These are phyloP conservation scores for Meleagris gallopavo DNA, from an alignment of 2,113 vertebrate genomes.

Conservation along the genomic window DNA sequence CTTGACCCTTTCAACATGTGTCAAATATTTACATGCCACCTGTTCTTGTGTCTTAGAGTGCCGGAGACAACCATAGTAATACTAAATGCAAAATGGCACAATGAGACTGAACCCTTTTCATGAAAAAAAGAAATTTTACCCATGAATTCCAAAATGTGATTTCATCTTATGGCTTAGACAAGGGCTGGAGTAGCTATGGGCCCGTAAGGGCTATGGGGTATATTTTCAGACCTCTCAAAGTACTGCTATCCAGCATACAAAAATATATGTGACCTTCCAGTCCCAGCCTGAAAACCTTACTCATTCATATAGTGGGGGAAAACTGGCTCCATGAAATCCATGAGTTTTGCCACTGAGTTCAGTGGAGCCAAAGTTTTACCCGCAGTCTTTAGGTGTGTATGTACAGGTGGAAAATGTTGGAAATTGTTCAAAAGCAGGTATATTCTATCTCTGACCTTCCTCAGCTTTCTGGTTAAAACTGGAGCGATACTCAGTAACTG, in stretches of 20 bases:
- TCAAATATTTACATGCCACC: neutral
- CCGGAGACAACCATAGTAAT: neutral
- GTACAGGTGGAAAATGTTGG: neutral
- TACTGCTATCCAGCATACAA: neutral
- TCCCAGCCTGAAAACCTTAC: neutral
- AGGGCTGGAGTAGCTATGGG: neutral
- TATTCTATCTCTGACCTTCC: neutral
- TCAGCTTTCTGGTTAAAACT: neutral
- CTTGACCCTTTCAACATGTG: no score
- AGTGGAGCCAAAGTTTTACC: neutral
- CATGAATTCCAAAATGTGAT: neutral
- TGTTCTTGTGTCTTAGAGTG: neutral
- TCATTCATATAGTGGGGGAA: neutral
- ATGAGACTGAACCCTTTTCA: neutral
- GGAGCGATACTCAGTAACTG: neutral
- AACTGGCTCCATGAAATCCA: neutral
- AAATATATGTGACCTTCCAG: neutral
- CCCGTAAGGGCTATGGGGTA: neutral
- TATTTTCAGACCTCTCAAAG: neutral
- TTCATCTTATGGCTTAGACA: neutral
- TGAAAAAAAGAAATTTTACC: neutral
- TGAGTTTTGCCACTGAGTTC: neutral
- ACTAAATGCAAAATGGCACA: neutral
- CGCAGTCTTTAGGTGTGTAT: neutral
- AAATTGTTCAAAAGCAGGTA: neutral